These are phyloP conservation scores for Limnothrissa miodon DNA, from an alignment of 2,113 vertebrate species.

Conservation along the genomic window DNA sequence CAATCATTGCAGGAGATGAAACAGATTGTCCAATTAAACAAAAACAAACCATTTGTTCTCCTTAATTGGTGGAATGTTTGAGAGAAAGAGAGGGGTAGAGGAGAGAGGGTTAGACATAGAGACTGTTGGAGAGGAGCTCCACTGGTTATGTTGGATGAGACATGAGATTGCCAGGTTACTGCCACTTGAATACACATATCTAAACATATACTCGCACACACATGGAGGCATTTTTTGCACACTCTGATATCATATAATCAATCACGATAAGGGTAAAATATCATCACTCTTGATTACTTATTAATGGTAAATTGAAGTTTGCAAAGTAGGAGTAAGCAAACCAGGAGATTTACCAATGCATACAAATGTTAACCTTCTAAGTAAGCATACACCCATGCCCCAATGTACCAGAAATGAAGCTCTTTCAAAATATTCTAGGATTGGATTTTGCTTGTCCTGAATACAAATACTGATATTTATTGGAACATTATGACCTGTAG, in stretches of 20 bases:
- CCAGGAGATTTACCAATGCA: no score
- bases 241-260: neutral
- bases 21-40: conserved; percentile 21
- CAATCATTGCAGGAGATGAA: neutral
- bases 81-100: neutral
- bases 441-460: neutral
- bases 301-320: no score
- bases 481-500: neutral
- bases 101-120: neutral
- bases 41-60: conserved; percentile 31
- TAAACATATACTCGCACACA: neutral
- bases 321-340: no score
- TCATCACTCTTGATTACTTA: no score
- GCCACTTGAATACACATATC: neutral
- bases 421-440: neutral
- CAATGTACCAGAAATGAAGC: neutral
- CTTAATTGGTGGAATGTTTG: conserved; percentile 16
- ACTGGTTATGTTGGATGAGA: neutral
- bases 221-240: neutral
- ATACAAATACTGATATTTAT: neutral
- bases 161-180: neutral
- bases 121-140: neutral
- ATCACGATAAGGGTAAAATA: no score
- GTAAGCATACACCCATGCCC: no score
- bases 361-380: no score